phyloP scores from a whole-genome alignment of 1,140 invertebrate species.

The Samia ricini region DNA sequence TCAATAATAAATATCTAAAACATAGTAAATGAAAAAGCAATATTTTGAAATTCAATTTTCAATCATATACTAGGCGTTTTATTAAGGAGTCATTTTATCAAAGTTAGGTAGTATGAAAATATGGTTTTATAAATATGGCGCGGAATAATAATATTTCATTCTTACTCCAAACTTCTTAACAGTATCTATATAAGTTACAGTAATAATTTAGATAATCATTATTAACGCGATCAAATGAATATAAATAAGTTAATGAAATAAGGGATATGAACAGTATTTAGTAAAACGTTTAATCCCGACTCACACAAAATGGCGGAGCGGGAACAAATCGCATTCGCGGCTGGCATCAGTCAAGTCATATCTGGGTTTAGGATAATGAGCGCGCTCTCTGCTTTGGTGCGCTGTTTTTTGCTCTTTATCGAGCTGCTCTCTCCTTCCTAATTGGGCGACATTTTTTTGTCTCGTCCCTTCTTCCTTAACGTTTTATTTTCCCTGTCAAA shows the following conservation, averaged over 20 bases:
- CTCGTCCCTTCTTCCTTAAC: background rate
- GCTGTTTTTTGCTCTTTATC: conserved; percentile 4
- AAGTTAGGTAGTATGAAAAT: too few relatives aligned
- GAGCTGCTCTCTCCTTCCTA: background rate
- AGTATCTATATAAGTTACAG: too few relatives aligned
- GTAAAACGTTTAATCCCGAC: background rate
- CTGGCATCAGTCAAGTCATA: conserved; percentile 18
- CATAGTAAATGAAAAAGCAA: too few relatives aligned
- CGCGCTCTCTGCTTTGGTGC: conserved; percentile 1
- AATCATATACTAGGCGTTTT: too few relatives aligned
- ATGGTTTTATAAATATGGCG: too few relatives aligned
- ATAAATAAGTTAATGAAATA: background rate
- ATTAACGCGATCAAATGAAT: too few relatives aligned
- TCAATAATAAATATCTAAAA: too few relatives aligned
- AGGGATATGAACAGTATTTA: background rate
- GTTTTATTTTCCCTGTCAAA: background rate
- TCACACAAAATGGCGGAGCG: background rate
- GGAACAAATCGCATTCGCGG: conserved; percentile 4
- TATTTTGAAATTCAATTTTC: too few relatives aligned
- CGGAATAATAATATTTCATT: too few relatives aligned
- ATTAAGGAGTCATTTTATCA: too few relatives aligned
- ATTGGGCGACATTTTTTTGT: conserved; percentile 2
- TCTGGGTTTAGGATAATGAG: conserved; percentile 12
- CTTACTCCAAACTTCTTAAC: too few relatives aligned
- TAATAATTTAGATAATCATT: too few relatives aligned